Percentiles rank a stretch among this genome's conserved stretches.
phyloP scores from a whole-genome alignment of 2,888 invertebrate species.

The Hyppa rectilinea region DNA sequence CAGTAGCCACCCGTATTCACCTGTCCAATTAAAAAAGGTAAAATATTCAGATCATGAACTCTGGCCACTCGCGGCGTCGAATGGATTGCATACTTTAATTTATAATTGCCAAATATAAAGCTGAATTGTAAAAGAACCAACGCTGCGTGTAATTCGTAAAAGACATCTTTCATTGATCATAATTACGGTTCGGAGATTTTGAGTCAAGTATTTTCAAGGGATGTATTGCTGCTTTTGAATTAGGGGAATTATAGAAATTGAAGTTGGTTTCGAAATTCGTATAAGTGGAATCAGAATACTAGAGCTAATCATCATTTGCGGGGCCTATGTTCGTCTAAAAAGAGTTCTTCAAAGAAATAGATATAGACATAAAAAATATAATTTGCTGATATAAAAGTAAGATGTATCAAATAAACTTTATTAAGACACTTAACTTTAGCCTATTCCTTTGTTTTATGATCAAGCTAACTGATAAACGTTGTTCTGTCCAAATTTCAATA shows the following conservation, averaged over 20 bases:
- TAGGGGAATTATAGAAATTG: not conserved
- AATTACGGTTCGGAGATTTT: not conserved
- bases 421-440: constrained; percentile 14
- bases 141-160: constrained; percentile 15
- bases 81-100: constrained; percentile 50
- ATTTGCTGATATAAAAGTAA: constrained; percentile 9
- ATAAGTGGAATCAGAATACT: not conserved
- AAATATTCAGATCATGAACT: constrained; percentile 57
- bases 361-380: not conserved
- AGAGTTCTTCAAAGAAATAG: not conserved
- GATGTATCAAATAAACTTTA: constrained; percentile 12
- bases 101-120: constrained; percentile 55
- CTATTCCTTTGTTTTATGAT: constrained; percentile 24
- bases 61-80: constrained; percentile 32
- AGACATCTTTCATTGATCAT: not conserved
- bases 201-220: constrained; percentile 3
- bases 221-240: constrained; percentile 14
- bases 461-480: no score
- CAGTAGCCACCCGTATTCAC: constrained; percentile 25
- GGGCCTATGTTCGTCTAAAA: not conserved
- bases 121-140: constrained; percentile 28
- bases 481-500: no score
- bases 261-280: not conserved
- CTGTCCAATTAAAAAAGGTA: constrained; percentile 57
- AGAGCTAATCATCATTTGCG: not conserved